phyloP scores from a whole-genome alignment of 2,797 vertebrate species.

The Pseudopleuronectes americanus region DNA sequence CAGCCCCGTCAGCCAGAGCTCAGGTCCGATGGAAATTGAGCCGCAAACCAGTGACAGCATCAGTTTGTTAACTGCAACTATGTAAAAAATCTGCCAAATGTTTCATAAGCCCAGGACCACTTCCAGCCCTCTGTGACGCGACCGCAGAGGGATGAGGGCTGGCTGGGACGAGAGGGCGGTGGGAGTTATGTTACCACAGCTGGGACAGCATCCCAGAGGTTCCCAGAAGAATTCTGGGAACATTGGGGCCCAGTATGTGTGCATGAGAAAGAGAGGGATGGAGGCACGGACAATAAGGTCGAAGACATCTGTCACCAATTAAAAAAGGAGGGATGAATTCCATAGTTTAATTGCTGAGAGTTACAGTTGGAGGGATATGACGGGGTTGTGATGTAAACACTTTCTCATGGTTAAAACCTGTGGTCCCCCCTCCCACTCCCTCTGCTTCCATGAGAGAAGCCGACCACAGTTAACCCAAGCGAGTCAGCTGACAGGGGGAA shows the following conservation, averaged over 20 bases:
- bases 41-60: constrained; percentile 40
- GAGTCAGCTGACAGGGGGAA: constrained; percentile 60
- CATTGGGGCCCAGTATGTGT: constrained; percentile 46
- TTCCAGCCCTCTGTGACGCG: constrained; percentile 48
- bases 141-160: constrained; percentile 40
- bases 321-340: constrained; percentile 55
- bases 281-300: constrained; percentile 22
- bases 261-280: constrained; percentile 33
- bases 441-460: constrained; percentile 33
- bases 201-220: constrained; percentile 72
- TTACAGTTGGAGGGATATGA: constrained; percentile 36
- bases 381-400: constrained; percentile 54
- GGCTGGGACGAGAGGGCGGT: constrained; percentile 46
- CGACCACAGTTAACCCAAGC: constrained; percentile 45
- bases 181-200: constrained; percentile 63
- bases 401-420: constrained; percentile 50
- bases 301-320: constrained; percentile 73
- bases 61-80: constrained; percentile 32
- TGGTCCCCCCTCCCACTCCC: constrained; percentile 5
- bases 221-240: constrained; percentile 68
- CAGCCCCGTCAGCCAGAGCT: constrained; percentile 35
- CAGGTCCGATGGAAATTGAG: constrained; percentile 19
- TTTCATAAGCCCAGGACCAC: constrained; percentile 49
- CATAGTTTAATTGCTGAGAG: constrained; percentile 40
- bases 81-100: constrained; percentile 50